These are phyloP conservation scores for Nemurella pictetii DNA, from an alignment of 2,888 invertebrate species.

Conservation along the genomic window DNA sequence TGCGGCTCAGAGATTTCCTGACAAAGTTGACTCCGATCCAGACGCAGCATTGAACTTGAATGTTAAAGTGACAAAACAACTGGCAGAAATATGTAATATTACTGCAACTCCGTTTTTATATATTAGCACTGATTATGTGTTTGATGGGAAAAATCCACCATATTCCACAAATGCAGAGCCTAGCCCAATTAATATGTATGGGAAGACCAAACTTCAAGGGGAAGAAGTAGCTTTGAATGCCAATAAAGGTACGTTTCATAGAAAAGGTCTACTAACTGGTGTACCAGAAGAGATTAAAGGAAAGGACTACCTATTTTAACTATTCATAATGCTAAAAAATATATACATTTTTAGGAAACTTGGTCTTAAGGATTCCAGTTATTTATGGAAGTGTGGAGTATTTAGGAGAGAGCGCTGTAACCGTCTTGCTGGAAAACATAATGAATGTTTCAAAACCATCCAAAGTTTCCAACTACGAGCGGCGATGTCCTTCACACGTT, in stretches of 20 bases:
- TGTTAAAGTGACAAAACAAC: constrained; percentile 50
- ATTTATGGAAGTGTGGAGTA: constrained; percentile 55
- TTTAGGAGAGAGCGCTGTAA: constrained; percentile 55
- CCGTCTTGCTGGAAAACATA: constrained; percentile 49
- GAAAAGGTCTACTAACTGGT: neutral
- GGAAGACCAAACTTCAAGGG: constrained; percentile 54
- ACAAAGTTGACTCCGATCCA: constrained; percentile 53
- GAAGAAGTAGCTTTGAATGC: constrained; percentile 51
- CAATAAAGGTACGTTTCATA: constrained; percentile 46
- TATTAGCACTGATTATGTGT: constrained; percentile 60
- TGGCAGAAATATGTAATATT: constrained; percentile 47
- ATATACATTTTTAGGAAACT: constrained; percentile 48
- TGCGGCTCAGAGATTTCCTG: constrained; percentile 56
- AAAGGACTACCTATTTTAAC: too few relatives aligned
- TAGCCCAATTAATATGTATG: constrained; percentile 57
- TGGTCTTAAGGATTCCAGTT: constrained; percentile 56
- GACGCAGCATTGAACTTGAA: constrained; percentile 52
- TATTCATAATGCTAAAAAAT: neutral
- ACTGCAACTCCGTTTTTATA: constrained; percentile 52
- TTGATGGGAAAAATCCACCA: constrained; percentile 57
- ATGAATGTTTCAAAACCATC: constrained; percentile 39
- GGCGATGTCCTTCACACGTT: constrained; percentile 54
- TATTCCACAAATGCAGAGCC: constrained; percentile 51
- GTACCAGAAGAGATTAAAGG: neutral
- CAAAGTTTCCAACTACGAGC: constrained; percentile 53